phyloP scores from a whole-genome alignment of 2,888 invertebrate genomes.

The Ypsolopha sequella region DNA sequence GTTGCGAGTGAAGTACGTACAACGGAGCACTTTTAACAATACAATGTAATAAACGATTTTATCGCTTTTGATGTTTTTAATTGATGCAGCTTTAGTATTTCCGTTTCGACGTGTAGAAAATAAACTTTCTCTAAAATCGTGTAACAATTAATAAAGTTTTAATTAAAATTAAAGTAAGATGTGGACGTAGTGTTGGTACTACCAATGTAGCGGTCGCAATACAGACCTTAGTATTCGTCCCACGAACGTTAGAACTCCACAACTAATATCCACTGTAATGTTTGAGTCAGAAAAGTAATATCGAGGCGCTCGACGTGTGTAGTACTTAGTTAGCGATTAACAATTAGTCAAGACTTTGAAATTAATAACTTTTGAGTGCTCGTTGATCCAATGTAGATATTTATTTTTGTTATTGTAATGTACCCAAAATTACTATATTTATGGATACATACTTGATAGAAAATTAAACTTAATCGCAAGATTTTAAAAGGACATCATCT shows the following conservation, averaged over 20 bases:
- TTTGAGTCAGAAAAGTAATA: neutral
- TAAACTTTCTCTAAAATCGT: conserved; percentile 23
- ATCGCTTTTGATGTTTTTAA: conserved; percentile 47
- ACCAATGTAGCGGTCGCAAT: conserved; percentile 5
- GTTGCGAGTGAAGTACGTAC: conserved; percentile 19
- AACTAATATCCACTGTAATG: too few relatives aligned
- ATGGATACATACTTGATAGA: conserved; percentile 37
- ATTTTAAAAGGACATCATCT: neutral
- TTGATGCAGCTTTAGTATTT: conserved; percentile 34
- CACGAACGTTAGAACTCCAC: too few relatives aligned
- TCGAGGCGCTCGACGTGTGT: conserved; percentile 35
- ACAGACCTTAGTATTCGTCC: neutral
- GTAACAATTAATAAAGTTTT: neutral
- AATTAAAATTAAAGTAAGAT: conserved; percentile 5
- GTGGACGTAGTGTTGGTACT: conserved; percentile 5
- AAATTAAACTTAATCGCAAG: conserved; percentile 28
- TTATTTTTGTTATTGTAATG: conserved; percentile 69
- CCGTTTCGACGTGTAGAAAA: conserved; percentile 27
- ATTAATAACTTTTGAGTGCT: conserved; percentile 54
- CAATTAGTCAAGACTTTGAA: conserved; percentile 55
- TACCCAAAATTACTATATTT: conserved; percentile 61
- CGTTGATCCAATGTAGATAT: conserved; percentile 68
- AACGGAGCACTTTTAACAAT: conserved; percentile 27
- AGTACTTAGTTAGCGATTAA: conserved; percentile 65
- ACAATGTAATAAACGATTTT: conserved; percentile 28